A percentile compares a stretch with the other conserved stretches of the same genome.
These are phyloP conservation scores for Charina bottae DNA, from an alignment of 2,113 vertebrate genomes.

Conservation along the genomic window DNA sequence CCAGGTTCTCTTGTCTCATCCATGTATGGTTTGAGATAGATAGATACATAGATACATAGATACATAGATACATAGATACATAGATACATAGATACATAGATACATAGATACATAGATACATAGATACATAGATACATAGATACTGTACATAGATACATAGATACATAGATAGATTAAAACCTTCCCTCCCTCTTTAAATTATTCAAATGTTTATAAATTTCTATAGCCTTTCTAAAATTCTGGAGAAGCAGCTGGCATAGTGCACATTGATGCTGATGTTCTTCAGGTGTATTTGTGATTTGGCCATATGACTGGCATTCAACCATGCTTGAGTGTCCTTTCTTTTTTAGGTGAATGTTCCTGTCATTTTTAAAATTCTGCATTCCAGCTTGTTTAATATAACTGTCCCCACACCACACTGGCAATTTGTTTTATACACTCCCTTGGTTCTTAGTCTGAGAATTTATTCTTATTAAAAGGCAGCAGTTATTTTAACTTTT, in stretches of 20 bases:
- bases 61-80: too few species aligned
- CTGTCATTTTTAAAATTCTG: neutral
- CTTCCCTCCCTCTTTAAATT: neutral
- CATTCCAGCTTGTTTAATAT: neutral
- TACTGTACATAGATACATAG: too few species aligned
- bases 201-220: neutral
- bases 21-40: too few species aligned
- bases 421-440: neutral
- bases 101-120: too few species aligned
- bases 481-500: neutral
- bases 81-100: too few species aligned
- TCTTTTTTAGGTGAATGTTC: neutral
- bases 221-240: neutral
- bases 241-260: neutral
- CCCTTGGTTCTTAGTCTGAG: neutral
- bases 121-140: too few species aligned
- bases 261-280: neutral
- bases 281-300: neutral
- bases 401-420: neutral
- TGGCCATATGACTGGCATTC: neutral
- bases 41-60: too few species aligned
- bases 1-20: too few species aligned
- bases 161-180: neutral
- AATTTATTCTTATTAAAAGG: neutral
- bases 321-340: neutral